These are phyloP conservation scores for Campopleginae sp. DNA, from an alignment of 2,888 invertebrate species.

Conservation along the genomic window DNA sequence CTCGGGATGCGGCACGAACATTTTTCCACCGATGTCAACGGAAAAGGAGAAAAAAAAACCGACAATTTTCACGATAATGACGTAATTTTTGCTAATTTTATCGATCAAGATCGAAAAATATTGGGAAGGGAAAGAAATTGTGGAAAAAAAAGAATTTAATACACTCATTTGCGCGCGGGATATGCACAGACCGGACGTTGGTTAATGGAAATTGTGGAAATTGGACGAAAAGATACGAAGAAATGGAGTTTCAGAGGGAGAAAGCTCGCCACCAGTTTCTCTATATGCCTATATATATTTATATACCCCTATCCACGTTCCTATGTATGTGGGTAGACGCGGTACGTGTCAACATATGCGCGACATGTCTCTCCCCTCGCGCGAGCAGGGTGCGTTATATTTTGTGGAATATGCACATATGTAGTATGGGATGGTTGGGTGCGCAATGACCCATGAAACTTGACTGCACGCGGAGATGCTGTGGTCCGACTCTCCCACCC, in stretches of 20 bases:
- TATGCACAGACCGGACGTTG: constrained; percentile 22
- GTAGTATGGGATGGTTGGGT: constrained; percentile 51
- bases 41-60: background rate
- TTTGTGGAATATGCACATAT: constrained; percentile 46
- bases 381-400: constrained; percentile 45
- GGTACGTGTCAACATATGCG: constrained; percentile 49
- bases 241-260: constrained; percentile 18
- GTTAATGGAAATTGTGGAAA: constrained; percentile 28
- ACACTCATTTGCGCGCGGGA: constrained; percentile 1
- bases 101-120: background rate
- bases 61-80: background rate
- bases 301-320: background rate
- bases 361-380: constrained; percentile 18
- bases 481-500: constrained; percentile 57
- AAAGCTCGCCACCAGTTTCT: background rate
- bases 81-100: background rate
- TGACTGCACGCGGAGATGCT: constrained; percentile 66
- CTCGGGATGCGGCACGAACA: too few species aligned
- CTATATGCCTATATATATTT: constrained; percentile 2
- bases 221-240: constrained; percentile 31
- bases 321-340: constrained; percentile 5
- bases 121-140: background rate
- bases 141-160: background rate
- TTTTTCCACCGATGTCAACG: background rate
- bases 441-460: constrained; percentile 74